Evolutionary conservation across 2,797 vertebrate genomes (phyloP), one percentile per base, ranked within the genome.

Genomic region (Eremophila alpestris): DNA sequence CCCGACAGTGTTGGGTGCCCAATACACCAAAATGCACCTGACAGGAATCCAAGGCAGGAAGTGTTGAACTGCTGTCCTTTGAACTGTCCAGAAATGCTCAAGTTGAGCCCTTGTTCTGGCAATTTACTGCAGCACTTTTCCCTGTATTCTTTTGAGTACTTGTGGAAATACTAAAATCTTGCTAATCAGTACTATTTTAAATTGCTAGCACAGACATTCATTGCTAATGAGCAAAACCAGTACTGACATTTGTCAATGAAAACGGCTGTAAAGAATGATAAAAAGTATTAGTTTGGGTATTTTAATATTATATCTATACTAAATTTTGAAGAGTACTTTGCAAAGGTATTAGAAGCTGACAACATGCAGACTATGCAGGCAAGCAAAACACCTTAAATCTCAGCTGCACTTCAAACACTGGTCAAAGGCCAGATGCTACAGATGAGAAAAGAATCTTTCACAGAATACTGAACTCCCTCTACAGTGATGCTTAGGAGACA

Each of bases 241-340:
- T 22, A 68, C 52, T 73, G 60, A 41, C 30, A 60, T 69, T 94
- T 92, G 29, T 87, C 63, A 87, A 67, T 92, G 38, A 90, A 89
- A 89, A 88, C 10, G 40, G 29, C 54, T 63, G 13, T 41, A 85
- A 71, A 52, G 7, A 58, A 89, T 32, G 6, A 41, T 45, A 78
- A 63, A 92, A 96, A 91, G 24, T 77, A 93, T 89, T 89, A n/a
- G 87, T 86, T 83, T 91, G 63, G 38, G 56, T 71, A n/a, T 96
- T 90, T 89, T 36, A 88, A 71, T 71, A 74, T 83, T 82, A 87
- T 46, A 88, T 97, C 96, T 62, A 51, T 52, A 62, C 46, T 74
- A 83, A 91, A 96, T 97, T 95, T 94, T 96, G 73, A 85, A 83
- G 51, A 94, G 27, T 93, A 94, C 58, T 95, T 96, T 95, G 86